phyloP scores from a whole-genome alignment of 2,113 vertebrate genomes.

The Dromas ardeola region DNA sequence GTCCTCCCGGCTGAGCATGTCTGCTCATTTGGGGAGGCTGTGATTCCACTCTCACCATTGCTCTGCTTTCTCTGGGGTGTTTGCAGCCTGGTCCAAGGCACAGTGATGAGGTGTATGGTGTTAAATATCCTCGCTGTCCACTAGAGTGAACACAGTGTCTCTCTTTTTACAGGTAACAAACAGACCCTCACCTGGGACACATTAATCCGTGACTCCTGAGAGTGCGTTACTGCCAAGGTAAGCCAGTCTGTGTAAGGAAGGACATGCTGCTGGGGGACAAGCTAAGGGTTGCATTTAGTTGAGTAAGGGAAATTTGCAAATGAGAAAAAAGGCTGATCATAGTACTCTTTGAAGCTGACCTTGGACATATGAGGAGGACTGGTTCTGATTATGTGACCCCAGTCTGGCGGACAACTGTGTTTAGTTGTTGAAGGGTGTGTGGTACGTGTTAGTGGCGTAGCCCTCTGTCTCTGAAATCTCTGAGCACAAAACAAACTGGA shows the following conservation, averaged over 20 bases:
- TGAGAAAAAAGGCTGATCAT: neutral
- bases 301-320: neutral
- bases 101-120: neutral
- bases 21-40: neutral
- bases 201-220: neutral
- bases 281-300: neutral
- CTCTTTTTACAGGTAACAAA: neutral
- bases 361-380: neutral
- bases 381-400: neutral
- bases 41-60: neutral
- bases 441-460: accelerated
- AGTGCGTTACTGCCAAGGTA: neutral
- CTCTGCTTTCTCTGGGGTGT: neutral
- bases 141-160: neutral
- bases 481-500: neutral
- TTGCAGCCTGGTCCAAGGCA: neutral
- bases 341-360: neutral
- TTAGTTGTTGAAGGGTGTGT: neutral
- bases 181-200: neutral
- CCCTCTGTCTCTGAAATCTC: neutral
- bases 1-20: neutral
- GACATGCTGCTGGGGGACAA: neutral
- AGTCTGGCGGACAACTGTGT: neutral
- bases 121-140: neutral
- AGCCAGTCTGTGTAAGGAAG: neutral